Percentiles rank a stretch among this genome's conserved stretches.
Evolutionary conservation across 2,888 invertebrate species (phyloP).

Genomic region (Quadriops clusia): DNA sequence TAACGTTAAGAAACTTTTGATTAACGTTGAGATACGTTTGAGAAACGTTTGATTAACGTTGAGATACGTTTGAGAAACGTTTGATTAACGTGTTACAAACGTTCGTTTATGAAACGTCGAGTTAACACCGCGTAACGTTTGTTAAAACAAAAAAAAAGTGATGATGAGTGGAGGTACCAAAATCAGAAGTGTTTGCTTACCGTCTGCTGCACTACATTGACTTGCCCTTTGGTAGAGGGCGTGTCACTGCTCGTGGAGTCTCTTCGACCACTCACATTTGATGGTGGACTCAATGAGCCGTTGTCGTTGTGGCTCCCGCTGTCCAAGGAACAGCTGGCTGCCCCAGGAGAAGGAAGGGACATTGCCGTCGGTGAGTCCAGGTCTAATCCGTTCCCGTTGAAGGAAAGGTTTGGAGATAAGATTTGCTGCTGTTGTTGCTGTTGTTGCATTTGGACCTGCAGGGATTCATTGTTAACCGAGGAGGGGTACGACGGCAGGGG

Average conservation of each 20-base stretch:
- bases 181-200: slow-evolving; percentile 68
- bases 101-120: no score
- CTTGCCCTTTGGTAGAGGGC: slow-evolving; percentile 44
- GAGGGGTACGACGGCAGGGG: slow-evolving; percentile 32
- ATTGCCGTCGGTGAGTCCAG: slow-evolving; percentile 66
- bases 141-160: no score
- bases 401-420: slow-evolving; percentile 43
- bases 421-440: slow-evolving; percentile 45
- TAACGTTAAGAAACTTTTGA: no score
- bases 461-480: slow-evolving; percentile 26
- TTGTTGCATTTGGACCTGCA: slow-evolving; percentile 57
- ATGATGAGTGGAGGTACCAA: no score
- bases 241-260: slow-evolving; percentile 45
- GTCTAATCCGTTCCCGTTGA: slow-evolving; percentile 53
- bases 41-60: no score
- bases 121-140: no score
- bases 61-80: no score
- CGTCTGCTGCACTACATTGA: slow-evolving; percentile 71
- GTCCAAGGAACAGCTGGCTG: slow-evolving; percentile 58
- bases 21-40: no score
- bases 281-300: slow-evolving; percentile 52
- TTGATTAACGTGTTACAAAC: no score
- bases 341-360: slow-evolving; percentile 71
- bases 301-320: slow-evolving; percentile 47
- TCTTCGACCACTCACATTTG: slow-evolving; percentile 57